These are phyloP conservation scores for Antheraea mylitta DNA, from an alignment of 1,140 invertebrate genomes.

Conservation along the genomic window DNA sequence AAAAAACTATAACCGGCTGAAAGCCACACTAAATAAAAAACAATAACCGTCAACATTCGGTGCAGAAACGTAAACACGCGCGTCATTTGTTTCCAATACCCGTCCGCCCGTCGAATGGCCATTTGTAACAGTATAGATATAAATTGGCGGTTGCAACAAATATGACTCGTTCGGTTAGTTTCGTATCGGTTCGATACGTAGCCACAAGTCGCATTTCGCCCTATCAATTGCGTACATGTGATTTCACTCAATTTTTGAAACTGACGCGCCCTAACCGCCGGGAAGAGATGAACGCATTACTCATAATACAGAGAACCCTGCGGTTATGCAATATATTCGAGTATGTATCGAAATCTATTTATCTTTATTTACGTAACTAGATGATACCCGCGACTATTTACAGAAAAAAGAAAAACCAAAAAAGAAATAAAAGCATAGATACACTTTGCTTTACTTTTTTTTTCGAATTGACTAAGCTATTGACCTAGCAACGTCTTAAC, in stretches of 20 bases:
- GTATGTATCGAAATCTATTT: no score
- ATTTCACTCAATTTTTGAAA: constrained; percentile 78
- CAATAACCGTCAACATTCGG: constrained; percentile 26
- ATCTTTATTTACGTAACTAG: no score
- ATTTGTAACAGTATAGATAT: constrained; percentile 70
- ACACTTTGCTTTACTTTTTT: no score
- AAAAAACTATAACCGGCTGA: neutral
- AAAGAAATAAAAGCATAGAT: no score
- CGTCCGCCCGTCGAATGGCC: constrained; percentile 53
- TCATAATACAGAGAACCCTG: constrained; percentile 41
- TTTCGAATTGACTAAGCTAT: no score
- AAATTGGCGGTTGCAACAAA: constrained; percentile 64
- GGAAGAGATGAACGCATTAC: constrained; percentile 54
- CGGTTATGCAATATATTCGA: neutral
- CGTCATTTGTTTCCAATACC: constrained; percentile 67
- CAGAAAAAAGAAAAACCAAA: no score
- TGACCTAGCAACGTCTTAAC: no score
- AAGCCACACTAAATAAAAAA: constrained; percentile 7
- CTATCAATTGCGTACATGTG: constrained; percentile 73
- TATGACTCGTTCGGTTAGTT: constrained; percentile 50
- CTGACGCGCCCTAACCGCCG: constrained; percentile 62
- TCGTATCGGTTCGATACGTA: constrained; percentile 39
- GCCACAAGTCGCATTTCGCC: constrained; percentile 35
- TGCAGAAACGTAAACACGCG: constrained; percentile 43
- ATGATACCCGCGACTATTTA: no score